Evolutionary conservation across 2,888 invertebrate genomes (phyloP).

Genomic region (Cheiracanthium punctorium): DNA sequence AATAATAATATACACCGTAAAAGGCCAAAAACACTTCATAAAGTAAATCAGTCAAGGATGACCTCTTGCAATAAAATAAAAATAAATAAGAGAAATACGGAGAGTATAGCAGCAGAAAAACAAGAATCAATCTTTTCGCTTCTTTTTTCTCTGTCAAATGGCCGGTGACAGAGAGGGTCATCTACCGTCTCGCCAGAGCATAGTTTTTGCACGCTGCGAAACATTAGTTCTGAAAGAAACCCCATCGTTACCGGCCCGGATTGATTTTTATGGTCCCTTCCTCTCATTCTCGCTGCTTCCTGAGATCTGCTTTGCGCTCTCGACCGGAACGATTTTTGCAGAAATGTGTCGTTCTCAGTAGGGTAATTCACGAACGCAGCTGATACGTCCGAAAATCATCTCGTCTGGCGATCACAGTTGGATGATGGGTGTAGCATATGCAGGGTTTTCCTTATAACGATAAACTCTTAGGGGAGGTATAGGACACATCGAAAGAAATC

Average conservation of each 20-base stretch:
- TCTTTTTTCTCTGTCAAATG: slow-evolving; percentile 16
- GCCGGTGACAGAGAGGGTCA: slow-evolving; percentile 28
- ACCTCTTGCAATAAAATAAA: neutral
- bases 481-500: too few relatives aligned
- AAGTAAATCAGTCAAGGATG: neutral
- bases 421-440: too few relatives aligned
- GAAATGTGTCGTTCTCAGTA: too few relatives aligned
- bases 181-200: slow-evolving; percentile 43
- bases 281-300: neutral
- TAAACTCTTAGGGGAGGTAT: too few relatives aligned
- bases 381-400: too few relatives aligned
- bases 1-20: neutral
- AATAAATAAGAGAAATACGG: neutral
- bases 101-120: neutral
- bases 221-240: slow-evolving; percentile 1
- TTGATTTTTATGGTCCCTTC: neutral
- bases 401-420: too few relatives aligned
- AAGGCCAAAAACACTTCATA: neutral
- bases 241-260: slow-evolving; percentile 21
- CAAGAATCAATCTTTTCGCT: neutral
- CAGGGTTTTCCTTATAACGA: too few relatives aligned
- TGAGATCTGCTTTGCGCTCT: slow-evolving; percentile 20
- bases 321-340: slow-evolving; percentile 6
- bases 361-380: too few relatives aligned
- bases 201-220: neutral